Evolutionary conservation across 1,140 invertebrate genomes (phyloP).

Genomic region (fruit fly (Drosophila melanogaster)): Release_6_plus_ISO1_MT NT_033779.5:17835001-17835500

Average conservation of each 20-base stretch:
- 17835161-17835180: constrained; percentile 40
- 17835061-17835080: constrained; percentile 26
- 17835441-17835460: constrained; percentile 59
- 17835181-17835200: constrained; percentile 50
- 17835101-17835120: constrained; percentile 66
- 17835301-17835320: constrained; percentile 17
- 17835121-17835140: constrained; percentile 39
- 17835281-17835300: constrained; percentile 37
- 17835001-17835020: constrained; percentile 62
- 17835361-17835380: constrained; percentile 69
- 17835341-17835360: constrained; percentile 42
- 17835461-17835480: constrained; percentile 66
- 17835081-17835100: constrained; percentile 62
- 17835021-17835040: constrained; percentile 34
- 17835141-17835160: constrained; percentile 72
- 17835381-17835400: constrained; percentile 38
- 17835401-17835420: constrained; percentile 14
- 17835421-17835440: constrained; percentile 17
- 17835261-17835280: constrained; percentile 75
- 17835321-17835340: constrained; percentile 38
- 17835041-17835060: constrained; percentile 63
- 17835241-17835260: constrained; percentile 70
- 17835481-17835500: constrained; percentile 62
- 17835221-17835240: constrained; percentile 69
- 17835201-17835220: constrained; percentile 66